A percentile compares a stretch with the other conserved stretches of the same genome.
Conservation (phyloP, 2,797 vertebrate genomes). For the Sebastes aleutianus region DNA sequence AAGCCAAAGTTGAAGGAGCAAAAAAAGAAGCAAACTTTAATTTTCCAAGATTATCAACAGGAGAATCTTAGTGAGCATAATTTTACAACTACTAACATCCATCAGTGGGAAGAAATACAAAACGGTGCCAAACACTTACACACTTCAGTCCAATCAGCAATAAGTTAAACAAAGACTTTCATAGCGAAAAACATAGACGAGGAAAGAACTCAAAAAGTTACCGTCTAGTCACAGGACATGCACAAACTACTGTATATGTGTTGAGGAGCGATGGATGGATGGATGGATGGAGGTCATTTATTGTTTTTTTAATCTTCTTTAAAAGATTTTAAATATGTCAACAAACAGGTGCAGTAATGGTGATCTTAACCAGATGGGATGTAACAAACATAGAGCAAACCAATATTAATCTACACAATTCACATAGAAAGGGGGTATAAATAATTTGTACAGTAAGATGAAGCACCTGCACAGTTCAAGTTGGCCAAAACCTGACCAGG, state of each 20-base stretch:
- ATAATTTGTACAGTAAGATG: neutral
- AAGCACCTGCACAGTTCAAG: neutral
- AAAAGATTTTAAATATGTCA: neutral
- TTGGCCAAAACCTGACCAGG: neutral
- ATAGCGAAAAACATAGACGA: constrained; percentile 5
- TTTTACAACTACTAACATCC: neutral
- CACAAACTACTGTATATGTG: neutral
- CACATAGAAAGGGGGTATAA: neutral
- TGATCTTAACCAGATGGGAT: neutral
- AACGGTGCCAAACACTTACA: constrained; percentile 18
- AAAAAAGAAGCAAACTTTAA: constrained; percentile 72
- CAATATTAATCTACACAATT: neutral
- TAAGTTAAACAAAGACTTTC: constrained; percentile 27
- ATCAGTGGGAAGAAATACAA: constrained; percentile 24
- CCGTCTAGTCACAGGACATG: constrained; percentile 11
- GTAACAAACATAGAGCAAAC: neutral
- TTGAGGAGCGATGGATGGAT: neutral
- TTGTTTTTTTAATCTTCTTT: neutral
- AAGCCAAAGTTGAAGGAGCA: constrained; percentile 22
- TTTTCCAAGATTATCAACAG: constrained; percentile 47
- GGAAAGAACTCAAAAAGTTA: constrained; percentile 15
- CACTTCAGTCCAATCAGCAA: constrained; percentile 21
- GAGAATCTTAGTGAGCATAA: constrained; percentile 19
- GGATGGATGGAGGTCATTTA: neutral
- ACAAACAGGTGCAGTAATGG: neutral